phyloP scores from a whole-genome alignment of 2,888 invertebrate species.

The Acanthoscelides obtectus region DNA sequence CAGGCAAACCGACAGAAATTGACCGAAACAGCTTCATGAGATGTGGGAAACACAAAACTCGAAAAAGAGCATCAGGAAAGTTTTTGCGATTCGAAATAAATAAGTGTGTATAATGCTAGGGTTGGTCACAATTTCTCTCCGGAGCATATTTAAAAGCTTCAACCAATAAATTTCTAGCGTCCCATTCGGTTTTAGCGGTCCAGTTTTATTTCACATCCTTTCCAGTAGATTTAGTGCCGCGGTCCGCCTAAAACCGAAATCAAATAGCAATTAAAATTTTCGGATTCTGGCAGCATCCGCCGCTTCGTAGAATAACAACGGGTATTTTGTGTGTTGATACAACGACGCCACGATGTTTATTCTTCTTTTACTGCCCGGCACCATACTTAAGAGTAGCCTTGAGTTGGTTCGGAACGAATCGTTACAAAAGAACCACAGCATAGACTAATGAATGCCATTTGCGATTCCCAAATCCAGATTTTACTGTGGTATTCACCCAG shows the following conservation, averaged over 20 bases:
- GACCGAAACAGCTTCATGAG: too few species aligned
- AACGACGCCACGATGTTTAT: neutral
- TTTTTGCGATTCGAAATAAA: too few species aligned
- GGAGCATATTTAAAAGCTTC: neutral
- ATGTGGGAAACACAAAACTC: too few species aligned
- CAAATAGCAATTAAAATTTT: neutral
- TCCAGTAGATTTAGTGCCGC: neutral
- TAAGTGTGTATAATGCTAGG: too few species aligned
- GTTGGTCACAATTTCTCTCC: neutral
- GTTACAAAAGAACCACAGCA: too few species aligned
- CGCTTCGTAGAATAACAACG: neutral
- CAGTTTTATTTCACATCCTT: neutral
- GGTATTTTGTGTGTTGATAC: neutral
- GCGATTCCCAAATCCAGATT: too few species aligned
- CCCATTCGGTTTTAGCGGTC: neutral
- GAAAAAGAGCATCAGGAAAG: too few species aligned
- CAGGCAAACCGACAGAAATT: too few species aligned
- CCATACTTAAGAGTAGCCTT: neutral
- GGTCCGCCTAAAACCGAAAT: neutral
- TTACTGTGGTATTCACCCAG: too few species aligned
- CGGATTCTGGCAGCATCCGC: neutral
- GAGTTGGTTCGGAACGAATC: too few species aligned
- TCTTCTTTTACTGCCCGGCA: neutral
- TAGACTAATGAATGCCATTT: too few species aligned
- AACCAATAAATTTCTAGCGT: neutral